Evolutionary conservation across 2,113 vertebrate species (phyloP).

Genomic region (Scytalopus superciliaris): DNA sequence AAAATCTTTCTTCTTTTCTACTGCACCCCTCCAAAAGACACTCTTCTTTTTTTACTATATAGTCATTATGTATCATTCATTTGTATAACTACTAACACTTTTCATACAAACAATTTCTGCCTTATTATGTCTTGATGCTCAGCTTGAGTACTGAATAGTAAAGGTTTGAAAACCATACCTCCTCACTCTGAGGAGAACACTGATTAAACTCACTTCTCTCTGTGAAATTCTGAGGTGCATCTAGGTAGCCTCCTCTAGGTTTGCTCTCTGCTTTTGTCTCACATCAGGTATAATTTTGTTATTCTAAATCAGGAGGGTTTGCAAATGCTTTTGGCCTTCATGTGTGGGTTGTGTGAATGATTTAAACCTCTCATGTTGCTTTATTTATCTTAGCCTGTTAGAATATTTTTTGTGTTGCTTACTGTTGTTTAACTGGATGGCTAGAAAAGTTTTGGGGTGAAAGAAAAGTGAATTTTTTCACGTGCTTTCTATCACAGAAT

Average conservation of each 20-base stretch:
- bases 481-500: not conserved
- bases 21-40: not conserved
- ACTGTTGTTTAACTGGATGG: not conserved
- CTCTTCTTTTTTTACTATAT: not conserved
- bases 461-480: not conserved
- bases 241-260: not conserved
- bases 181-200: not conserved
- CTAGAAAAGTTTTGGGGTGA: not conserved
- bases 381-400: not conserved
- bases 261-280: not conserved
- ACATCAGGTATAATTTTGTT: not conserved
- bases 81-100: not conserved
- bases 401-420: not conserved
- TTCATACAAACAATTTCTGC: not conserved
- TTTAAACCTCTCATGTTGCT: not conserved
- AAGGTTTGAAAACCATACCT: not conserved
- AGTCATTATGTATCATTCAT: not conserved
- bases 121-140: not conserved
- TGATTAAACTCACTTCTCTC: not conserved
- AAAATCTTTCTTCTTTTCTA: not conserved
- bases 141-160: not conserved
- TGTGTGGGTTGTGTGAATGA: accelerated
- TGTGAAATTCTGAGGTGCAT: not conserved
- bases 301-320: not conserved
- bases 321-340: not conserved